Conservation (phyloP, 2,888 invertebrate species). For the Synanthedon vespiformis region DNA sequence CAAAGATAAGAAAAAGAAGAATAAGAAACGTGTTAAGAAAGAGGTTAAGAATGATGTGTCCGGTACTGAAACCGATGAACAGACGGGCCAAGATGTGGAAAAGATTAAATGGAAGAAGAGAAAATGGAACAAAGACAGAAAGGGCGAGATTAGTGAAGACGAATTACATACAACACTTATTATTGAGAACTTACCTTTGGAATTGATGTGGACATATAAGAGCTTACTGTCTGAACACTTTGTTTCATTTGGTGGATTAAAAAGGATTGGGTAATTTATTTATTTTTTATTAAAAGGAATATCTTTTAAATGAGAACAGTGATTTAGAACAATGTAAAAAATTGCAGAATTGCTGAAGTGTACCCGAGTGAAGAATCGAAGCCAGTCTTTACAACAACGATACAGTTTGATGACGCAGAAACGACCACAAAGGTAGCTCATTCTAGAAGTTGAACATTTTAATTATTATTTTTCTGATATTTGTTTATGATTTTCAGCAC, state of each 20-base stretch:
- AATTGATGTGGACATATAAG: conserved; percentile 37
- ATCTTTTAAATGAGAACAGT: not conserved
- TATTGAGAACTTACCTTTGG: conserved; percentile 44
- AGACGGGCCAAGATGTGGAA: conserved; percentile 25
- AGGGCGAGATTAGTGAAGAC: conserved; percentile 20
- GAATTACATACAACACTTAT: conserved; percentile 25
- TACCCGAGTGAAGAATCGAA: conserved; percentile 37
- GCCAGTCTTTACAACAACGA: conserved; percentile 46
- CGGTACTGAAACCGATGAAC: conserved; percentile 12
- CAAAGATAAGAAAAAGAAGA: conserved; percentile 37
- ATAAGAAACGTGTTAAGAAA: conserved; percentile 23
- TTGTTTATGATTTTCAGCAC: too few relatives aligned
- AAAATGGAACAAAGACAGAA: conserved; percentile 52
- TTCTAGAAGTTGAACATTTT: too few relatives aligned
- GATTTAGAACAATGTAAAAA: not conserved
- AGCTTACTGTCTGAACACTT: conserved; percentile 41
- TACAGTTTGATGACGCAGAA: conserved; percentile 36
- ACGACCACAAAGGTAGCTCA: conserved; percentile 34
- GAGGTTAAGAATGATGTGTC: conserved; percentile 14
- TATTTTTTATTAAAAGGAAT: not conserved
- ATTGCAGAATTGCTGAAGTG: conserved; percentile 43
- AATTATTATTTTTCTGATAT: too few relatives aligned
- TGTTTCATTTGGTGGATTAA: conserved; percentile 36
- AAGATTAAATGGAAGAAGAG: conserved; percentile 49
- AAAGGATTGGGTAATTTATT: conserved; percentile 37